Evolutionary conservation across 2,113 vertebrate species (phyloP).

Genomic region (Tragelaphus scriptus): DNA sequence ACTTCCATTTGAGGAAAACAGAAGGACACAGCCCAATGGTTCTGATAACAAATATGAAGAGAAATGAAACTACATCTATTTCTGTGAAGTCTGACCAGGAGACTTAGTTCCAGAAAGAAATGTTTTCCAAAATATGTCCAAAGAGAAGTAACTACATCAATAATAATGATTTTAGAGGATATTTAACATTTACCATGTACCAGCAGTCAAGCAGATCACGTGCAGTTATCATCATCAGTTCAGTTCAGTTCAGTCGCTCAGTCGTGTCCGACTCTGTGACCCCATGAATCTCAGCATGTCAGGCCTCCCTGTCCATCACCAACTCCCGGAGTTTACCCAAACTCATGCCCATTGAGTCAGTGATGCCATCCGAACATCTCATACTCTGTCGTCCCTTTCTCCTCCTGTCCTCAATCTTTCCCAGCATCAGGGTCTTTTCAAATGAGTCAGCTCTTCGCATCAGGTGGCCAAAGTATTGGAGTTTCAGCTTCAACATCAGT

Average conservation of each 20-base stretch:
- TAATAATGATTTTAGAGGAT: not conserved
- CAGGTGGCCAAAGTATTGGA: not conserved
- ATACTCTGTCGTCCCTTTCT: not conserved
- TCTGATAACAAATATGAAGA: not conserved
- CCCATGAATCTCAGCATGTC: not conserved
- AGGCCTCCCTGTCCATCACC: not conserved
- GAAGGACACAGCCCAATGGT: not conserved
- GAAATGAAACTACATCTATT: not conserved
- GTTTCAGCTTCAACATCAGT: not conserved
- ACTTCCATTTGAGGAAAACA: not conserved
- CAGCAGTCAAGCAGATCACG: not conserved
- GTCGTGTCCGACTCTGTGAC: rapidly evolving
- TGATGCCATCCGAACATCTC: not conserved
- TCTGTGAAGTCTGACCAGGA: not conserved
- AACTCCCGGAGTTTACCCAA: not conserved
- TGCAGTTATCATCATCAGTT: not conserved
- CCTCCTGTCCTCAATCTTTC: not conserved
- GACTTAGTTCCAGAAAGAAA: not conserved
- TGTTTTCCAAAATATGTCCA: not conserved
- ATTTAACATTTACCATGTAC: not conserved
- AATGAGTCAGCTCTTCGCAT: not conserved
- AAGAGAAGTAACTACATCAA: not conserved
- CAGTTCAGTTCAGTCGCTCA: not conserved
- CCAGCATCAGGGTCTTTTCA: not conserved
- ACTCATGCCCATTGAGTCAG: not conserved